These are phyloP conservation scores for Hippoglossus hippoglossus DNA, from an alignment of 2,797 vertebrate genomes.

Conservation along the genomic window DNA sequence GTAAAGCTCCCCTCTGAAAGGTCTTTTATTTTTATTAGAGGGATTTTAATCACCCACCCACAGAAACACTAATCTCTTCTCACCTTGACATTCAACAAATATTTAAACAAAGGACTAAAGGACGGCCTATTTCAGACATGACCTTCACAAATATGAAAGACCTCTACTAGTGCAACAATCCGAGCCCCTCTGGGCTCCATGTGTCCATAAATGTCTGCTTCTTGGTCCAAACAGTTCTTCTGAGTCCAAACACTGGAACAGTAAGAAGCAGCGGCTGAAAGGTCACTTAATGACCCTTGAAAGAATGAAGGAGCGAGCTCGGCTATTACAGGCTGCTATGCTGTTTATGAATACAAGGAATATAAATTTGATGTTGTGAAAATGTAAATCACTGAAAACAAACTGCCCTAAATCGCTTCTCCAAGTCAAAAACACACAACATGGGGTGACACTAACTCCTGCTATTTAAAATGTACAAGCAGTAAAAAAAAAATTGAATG, in stretches of 20 bases:
- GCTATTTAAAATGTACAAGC: not conserved
- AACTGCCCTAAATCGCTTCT: not conserved
- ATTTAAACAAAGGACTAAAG: conserved; percentile 3
- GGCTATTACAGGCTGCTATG: not conserved
- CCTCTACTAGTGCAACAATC: not conserved
- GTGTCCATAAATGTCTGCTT: conserved; percentile 6
- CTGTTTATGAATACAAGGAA: conserved; percentile 12
- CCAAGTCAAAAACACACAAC: not conserved
- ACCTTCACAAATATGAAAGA: conserved; percentile 20
- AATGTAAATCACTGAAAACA: not conserved
- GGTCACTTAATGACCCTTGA: conserved; percentile 11
- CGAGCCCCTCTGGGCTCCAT: conserved; percentile 1
- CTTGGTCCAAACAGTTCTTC: not conserved
- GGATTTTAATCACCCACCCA: not conserved
- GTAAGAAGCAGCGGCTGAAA: conserved; percentile 11
- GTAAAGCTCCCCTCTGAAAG: not conserved
- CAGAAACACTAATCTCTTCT: not conserved
- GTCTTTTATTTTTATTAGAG: not conserved
- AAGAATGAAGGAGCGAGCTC: not conserved
- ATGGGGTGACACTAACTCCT: not conserved
- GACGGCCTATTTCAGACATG: not conserved
- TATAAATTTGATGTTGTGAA: not conserved
- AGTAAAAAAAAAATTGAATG: not conserved
- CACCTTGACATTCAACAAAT: conserved; percentile 26
- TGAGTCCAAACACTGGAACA: conserved; percentile 3